These are phyloP conservation scores for Trichonephila inaurata DNA, from an alignment of 1,140 invertebrate species.

Conservation along the genomic window DNA sequence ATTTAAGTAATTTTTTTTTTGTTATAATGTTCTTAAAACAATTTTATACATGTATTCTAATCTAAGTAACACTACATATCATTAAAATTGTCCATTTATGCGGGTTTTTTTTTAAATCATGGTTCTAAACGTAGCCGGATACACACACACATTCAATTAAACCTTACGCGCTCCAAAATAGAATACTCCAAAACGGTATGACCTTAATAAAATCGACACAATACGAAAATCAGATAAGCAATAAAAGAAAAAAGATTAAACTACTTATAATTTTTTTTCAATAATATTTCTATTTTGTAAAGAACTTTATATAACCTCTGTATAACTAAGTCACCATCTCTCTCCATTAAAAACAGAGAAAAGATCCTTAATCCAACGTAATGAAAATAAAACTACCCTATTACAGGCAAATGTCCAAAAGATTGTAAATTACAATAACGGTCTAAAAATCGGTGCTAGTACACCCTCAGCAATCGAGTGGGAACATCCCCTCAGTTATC, in stretches of 20 bases:
- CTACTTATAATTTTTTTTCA: neutral
- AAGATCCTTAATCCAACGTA: neutral
- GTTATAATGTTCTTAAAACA: too few species aligned
- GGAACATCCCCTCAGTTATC: slow-evolving; percentile 52
- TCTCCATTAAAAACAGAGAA: neutral
- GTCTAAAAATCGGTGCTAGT: slow-evolving; percentile 15
- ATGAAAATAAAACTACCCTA: slow-evolving; percentile 34
- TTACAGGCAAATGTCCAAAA: neutral
- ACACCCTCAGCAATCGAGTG: slow-evolving; percentile 34
- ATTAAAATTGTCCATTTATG: too few species aligned
- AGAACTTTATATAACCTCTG: neutral
- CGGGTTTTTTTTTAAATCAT: too few species aligned
- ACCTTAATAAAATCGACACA: too few species aligned
- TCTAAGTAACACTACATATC: too few species aligned
- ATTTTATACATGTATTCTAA: too few species aligned
- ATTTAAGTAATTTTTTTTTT: too few species aligned
- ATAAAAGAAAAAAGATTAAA: neutral
- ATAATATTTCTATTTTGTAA: neutral
- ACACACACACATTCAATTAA: too few species aligned
- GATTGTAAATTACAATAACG: slow-evolving; percentile 25
- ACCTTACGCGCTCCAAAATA: too few species aligned
- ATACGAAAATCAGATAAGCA: too few species aligned
- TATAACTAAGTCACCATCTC: neutral
- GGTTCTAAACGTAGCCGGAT: too few species aligned
- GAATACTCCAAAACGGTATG: too few species aligned